These are phyloP conservation scores for Tachycineta bicolor DNA, from an alignment of 2,113 vertebrate genomes.

Conservation along the genomic window DNA sequence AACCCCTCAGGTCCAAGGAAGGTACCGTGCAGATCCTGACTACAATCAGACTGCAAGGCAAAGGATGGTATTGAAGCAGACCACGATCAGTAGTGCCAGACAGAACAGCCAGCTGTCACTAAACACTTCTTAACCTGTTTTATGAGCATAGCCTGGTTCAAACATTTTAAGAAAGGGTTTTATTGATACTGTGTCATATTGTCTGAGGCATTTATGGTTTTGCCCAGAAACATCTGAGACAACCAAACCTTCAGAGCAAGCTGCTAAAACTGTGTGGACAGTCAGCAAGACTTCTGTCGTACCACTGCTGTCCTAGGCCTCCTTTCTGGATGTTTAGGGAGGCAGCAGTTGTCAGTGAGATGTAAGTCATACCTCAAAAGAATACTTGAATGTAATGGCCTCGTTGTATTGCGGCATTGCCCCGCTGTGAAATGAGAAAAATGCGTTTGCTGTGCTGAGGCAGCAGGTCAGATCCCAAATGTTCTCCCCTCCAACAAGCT, in stretches of 20 bases:
- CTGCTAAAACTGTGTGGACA: neutral
- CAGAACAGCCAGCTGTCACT: neutral
- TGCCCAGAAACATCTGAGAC: neutral
- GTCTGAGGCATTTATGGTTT: neutral
- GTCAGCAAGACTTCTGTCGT: neutral
- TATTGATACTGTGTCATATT: neutral
- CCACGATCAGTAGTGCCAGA: neutral
- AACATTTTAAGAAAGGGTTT: neutral
- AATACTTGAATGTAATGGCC: neutral
- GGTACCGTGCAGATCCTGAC: neutral
- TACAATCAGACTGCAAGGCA: neutral
- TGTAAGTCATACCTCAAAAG: constrained; percentile 16
- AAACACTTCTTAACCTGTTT: neutral
- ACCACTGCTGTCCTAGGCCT: neutral
- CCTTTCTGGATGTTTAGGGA: neutral
- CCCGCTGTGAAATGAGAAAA: constrained; percentile 51
- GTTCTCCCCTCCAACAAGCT: constrained; percentile 21
- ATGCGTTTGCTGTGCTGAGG: neutral
- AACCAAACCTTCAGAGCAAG: neutral
- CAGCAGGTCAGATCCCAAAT: constrained; percentile 51
- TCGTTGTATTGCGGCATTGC: neutral
- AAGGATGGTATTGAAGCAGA: neutral
- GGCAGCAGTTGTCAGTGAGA: neutral
- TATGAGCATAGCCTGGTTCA: neutral
- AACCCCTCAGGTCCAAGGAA: neutral